Conservation (phyloP, 2,888 invertebrate genomes). For the Drosophila greeni region DNA sequence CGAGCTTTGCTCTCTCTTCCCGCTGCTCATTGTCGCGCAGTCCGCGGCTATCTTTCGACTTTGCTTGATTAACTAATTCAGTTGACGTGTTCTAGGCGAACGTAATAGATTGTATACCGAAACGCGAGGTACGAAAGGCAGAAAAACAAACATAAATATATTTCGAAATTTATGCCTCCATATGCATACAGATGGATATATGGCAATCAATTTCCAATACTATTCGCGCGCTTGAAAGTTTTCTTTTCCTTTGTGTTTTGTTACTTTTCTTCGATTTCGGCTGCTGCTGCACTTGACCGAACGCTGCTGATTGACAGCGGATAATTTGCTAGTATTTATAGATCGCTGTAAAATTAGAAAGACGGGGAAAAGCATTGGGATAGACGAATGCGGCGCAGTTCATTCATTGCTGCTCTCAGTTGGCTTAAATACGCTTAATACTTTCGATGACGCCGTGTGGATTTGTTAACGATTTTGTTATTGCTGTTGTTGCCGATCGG, state of each 20-base stretch:
- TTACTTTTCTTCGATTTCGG: neutral
- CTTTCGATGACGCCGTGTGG: constrained; percentile 17
- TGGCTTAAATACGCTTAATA: constrained; percentile 30
- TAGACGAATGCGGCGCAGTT: constrained; percentile 26
- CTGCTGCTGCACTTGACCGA: constrained; percentile 34
- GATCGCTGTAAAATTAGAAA: constrained; percentile 7
- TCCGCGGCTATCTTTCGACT: constrained; percentile 61
- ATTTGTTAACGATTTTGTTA: constrained; percentile 31
- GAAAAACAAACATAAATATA: neutral
- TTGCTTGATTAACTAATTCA: constrained; percentile 76
- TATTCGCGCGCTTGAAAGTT: constrained; percentile 11
- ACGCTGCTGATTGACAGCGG: constrained; percentile 26
- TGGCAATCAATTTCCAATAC: constrained; percentile 3
- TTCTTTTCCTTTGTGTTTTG: constrained; percentile 5
- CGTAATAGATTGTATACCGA: constrained; percentile 63
- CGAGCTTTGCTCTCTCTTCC: constrained; percentile 16
- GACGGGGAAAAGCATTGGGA: neutral
- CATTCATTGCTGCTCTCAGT: constrained; percentile 25
- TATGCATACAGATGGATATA: constrained; percentile 21
- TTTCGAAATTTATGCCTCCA: constrained; percentile 1
- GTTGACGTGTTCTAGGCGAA: constrained; percentile 77
- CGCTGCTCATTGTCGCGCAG: constrained; percentile 21
- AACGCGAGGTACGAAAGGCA: constrained; percentile 10
- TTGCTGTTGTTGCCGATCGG: constrained; percentile 15
- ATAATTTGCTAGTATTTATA: constrained; percentile 32